phyloP scores from a whole-genome alignment of 35 echinoderm and acorn worm genomes.

The Apostichopus japonicus region DNA sequence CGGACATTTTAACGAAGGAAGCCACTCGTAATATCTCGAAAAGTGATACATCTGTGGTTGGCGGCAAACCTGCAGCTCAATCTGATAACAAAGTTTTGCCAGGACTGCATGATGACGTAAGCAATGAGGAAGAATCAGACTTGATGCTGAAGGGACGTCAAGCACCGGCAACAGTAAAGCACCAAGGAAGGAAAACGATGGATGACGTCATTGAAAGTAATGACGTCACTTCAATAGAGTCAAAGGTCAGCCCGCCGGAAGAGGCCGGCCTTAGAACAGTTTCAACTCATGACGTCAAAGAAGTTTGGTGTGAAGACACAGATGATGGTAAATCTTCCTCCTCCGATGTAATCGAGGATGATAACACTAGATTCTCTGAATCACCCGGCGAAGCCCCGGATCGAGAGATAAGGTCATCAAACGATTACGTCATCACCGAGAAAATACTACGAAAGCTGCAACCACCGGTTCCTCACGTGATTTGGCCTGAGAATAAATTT shows the following conservation, averaged over 20 bases:
- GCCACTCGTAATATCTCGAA: neutral
- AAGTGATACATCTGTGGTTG: neutral
- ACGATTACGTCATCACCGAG: constrained; percentile 53
- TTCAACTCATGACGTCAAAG: neutral
- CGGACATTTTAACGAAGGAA: neutral
- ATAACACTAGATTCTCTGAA: neutral
- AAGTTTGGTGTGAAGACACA: constrained; percentile 8
- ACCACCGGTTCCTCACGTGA: constrained; percentile 77
- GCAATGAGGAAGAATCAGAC: neutral
- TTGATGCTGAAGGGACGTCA: constrained; percentile 18
- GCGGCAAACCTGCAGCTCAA: neutral
- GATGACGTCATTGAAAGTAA: neutral
- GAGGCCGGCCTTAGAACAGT: neutral
- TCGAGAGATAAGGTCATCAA: neutral
- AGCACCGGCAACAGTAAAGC: neutral
- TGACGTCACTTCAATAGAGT: neutral
- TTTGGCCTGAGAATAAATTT: constrained; percentile 83
- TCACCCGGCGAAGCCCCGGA: neutral
- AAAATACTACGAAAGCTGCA: constrained; percentile 62
- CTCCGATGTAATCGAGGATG: neutral
- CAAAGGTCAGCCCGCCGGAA: neutral
- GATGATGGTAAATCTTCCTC: neutral
- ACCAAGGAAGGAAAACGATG: neutral
- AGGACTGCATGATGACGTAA: neutral
- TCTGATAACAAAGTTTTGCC: neutral